Percentiles rank a stretch among this genome's conserved stretches.
These are phyloP conservation scores for Phaenicophaeus curvirostris DNA, from an alignment of 2,797 vertebrate genomes.

Conservation along the genomic window DNA sequence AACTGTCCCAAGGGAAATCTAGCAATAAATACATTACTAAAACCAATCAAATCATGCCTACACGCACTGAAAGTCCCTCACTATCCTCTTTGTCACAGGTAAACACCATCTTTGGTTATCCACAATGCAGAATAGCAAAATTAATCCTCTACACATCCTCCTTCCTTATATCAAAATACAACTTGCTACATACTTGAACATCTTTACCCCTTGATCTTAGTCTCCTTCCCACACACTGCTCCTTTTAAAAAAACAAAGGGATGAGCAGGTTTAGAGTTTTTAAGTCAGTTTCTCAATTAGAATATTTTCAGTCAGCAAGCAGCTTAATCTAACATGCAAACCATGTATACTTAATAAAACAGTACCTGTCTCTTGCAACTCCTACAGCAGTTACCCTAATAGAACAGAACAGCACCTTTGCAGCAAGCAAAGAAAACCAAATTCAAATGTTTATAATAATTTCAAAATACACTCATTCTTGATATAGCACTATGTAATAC, in stretches of 20 bases:
- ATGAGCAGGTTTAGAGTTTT: not conserved
- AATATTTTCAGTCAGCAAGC: not conserved
- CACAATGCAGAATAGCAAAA: not conserved
- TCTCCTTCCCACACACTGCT: not conserved
- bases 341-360: not conserved
- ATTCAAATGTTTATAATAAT: not conserved
- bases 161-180: not conserved
- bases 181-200: not conserved
- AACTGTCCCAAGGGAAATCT: not conserved
- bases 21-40: not conserved
- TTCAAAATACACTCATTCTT: not conserved
- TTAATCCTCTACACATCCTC: not conserved
- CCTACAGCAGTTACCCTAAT: not conserved
- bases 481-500: not conserved
- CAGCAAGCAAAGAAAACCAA: not conserved
- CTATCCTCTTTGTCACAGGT: not conserved
- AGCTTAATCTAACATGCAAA: slow-evolving; percentile 6
- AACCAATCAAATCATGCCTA: not conserved
- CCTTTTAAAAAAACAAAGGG: not conserved
- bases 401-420: not conserved
- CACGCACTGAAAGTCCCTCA: not conserved
- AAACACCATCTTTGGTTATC: not conserved
- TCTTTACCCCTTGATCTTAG: not conserved
- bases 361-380: not conserved
- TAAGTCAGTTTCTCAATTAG: slow-evolving; percentile 1